Evolutionary conservation across 2,113 vertebrate genomes (phyloP).

Genomic region (Menura novaehollandiae): DNA sequence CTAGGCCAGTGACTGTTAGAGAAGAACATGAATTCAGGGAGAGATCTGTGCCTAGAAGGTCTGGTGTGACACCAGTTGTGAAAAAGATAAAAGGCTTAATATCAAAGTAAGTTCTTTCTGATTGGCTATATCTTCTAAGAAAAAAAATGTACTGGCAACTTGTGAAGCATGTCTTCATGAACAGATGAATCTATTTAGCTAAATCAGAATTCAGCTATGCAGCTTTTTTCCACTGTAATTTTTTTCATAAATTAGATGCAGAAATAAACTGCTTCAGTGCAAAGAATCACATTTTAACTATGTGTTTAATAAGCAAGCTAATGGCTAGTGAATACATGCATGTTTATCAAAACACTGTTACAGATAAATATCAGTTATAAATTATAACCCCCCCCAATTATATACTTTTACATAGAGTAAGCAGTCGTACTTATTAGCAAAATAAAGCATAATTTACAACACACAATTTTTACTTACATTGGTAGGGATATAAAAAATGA

Average conservation of each 20-base stretch:
- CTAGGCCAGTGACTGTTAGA: neutral
- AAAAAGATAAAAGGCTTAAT: neutral
- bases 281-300: conserved; percentile 50
- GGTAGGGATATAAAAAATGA: neutral
- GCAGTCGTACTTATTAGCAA: conserved; percentile 9
- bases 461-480: conserved; percentile 25
- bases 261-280: conserved; percentile 40
- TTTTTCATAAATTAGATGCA: conserved; percentile 49
- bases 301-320: conserved; percentile 50
- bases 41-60: neutral
- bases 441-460: conserved; percentile 51
- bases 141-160: neutral
- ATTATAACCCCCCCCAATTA: neutral
- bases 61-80: neutral
- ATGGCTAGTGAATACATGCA: conserved; percentile 60
- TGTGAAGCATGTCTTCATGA: conserved; percentile 29
- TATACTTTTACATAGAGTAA: conserved; percentile 9
- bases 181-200: conserved; percentile 24
- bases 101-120: neutral
- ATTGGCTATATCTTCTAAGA: neutral
- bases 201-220: neutral
- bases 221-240: conserved; percentile 44
- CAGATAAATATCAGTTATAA: conserved; percentile 38
- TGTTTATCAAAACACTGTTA: conserved; percentile 63
- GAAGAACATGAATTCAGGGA: neutral